Percentiles rank a stretch among this genome's conserved stretches.
These are phyloP conservation scores for Protobothrops mucrosquamatus DNA, from an alignment of 2,113 vertebrate genomes.

Conservation along the genomic window DNA sequence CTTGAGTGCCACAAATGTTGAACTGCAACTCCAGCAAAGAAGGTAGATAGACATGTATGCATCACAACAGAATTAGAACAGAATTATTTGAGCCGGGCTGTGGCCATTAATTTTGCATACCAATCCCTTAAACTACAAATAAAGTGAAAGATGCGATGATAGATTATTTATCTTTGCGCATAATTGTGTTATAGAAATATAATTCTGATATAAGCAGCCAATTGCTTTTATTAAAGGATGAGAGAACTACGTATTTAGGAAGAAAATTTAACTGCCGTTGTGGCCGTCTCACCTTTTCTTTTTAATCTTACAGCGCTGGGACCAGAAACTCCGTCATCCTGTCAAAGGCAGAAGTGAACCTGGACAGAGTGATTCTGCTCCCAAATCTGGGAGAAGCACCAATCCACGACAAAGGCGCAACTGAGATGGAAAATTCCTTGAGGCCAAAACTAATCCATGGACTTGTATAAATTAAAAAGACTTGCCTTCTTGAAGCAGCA, in stretches of 20 bases:
- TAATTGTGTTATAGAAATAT: not conserved
- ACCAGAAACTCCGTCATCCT: slow-evolving; percentile 73
- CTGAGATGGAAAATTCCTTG: slow-evolving; percentile 47
- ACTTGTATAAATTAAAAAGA: slow-evolving; percentile 61
- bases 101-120: not conserved
- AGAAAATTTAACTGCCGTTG: not conserved
- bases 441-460: slow-evolving; percentile 40
- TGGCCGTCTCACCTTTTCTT: not conserved
- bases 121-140: not conserved
- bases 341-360: slow-evolving; percentile 69
- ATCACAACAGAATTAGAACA: not conserved
- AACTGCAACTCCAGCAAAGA: no score
- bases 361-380: slow-evolving; percentile 43
- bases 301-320: slow-evolving; percentile 74
- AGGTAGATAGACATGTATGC: not conserved
- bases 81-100: not conserved
- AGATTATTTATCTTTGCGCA: not conserved
- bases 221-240: not conserved
- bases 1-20: not conserved
- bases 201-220: not conserved
- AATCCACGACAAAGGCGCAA: slow-evolving; percentile 62
- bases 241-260: not conserved
- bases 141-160: not conserved
- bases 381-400: slow-evolving; percentile 52
- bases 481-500: slow-evolving; percentile 70